These are phyloP conservation scores for Amphimedon queenslandica DNA, from an alignment of 37 sponge, comb jelly and placozoan species.

Conservation along the genomic window DNA sequence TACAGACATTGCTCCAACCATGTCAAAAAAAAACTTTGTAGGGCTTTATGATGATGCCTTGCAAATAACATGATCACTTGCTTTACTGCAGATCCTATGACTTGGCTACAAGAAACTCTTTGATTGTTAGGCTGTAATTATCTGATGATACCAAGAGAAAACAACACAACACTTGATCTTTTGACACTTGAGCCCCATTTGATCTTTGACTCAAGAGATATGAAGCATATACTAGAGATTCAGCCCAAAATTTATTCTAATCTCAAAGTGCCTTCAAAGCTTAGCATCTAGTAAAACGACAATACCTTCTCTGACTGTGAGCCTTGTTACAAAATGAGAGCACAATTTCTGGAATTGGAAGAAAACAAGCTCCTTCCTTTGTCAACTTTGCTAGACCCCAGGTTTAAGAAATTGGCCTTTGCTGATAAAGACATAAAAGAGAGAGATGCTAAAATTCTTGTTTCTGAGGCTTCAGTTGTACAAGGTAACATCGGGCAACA, in stretches of 20 bases:
- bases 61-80: no score
- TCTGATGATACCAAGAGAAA: not conserved
- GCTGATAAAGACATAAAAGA: no score
- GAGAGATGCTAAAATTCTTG: no score
- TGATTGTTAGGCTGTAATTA: constrained; percentile 1
- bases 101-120: no score
- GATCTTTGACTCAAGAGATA: not conserved
- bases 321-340: not conserved
- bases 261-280: no score
- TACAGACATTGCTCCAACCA: no score
- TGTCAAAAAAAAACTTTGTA: no score
- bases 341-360: not conserved
- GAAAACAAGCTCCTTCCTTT: not conserved
- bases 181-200: not conserved
- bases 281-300: no score
- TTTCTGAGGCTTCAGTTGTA: no score
- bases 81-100: no score
- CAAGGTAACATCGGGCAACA: no score
- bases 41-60: no score
- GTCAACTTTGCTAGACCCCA: not conserved
- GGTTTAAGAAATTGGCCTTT: not conserved
- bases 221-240: not conserved
- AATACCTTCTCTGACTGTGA: not conserved
- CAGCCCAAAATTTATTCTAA: not conserved
- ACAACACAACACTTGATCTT: not conserved